Conservation (phyloP, 2,888 invertebrate species). For the Coleophora deauratella region DNA sequence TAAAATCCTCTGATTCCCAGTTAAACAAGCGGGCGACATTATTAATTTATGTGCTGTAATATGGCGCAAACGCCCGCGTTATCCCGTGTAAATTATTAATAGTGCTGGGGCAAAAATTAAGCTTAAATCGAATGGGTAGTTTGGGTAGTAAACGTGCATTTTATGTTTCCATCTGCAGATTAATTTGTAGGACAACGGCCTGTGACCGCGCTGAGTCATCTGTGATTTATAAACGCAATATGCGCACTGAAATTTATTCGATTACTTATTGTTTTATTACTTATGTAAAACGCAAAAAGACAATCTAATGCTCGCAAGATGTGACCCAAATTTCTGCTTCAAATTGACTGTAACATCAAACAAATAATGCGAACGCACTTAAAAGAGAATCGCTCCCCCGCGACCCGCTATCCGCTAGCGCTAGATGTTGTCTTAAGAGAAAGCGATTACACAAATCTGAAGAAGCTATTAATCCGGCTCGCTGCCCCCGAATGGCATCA, state of each 20-base stretch:
- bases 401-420: no score
- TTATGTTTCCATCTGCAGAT: constrained; percentile 63
- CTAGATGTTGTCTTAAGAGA: constrained; percentile 68
- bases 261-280: no score
- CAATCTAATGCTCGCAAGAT: no score
- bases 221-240: constrained; percentile 28
- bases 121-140: constrained; percentile 73
- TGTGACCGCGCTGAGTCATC: constrained; percentile 32
- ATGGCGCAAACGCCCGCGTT: constrained; percentile 69
- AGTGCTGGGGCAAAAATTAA: constrained; percentile 73
- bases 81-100: constrained; percentile 72
- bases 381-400: constrained; percentile 51
- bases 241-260: no score
- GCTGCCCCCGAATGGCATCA: constrained; percentile 72
- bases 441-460: constrained; percentile 75
- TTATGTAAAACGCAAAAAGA: no score
- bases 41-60: constrained; percentile 74
- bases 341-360: constrained; percentile 26
- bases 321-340: no score
- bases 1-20: constrained; percentile 75
- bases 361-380: constrained; percentile 28
- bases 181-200: constrained; percentile 57
- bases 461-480: constrained; percentile 73
- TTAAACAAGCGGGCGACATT: constrained; percentile 72
- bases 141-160: constrained; percentile 60